Conservation (phyloP, 2,888 invertebrate species). For the Acrobasis repandana region DNA sequence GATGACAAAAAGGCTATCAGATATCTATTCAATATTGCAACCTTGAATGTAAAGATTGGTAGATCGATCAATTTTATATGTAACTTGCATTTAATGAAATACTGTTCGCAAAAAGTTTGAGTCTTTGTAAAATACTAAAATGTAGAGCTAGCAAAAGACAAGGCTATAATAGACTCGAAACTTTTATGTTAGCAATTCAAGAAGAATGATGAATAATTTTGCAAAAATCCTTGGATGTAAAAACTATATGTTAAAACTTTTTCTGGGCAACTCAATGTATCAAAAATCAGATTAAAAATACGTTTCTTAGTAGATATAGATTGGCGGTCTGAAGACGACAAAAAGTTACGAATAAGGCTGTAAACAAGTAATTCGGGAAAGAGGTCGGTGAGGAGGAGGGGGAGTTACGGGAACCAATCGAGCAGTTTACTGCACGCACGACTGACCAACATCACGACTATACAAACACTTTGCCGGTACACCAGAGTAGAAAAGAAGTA, state of each 20-base stretch:
- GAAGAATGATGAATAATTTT: no score
- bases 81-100: conserved; percentile 60
- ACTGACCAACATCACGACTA: conserved; percentile 63
- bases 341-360: conserved; percentile 20
- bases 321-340: neutral
- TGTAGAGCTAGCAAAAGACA: conserved; percentile 33
- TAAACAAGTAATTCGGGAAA: conserved; percentile 47
- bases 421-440: conserved; percentile 72
- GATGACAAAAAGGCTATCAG: conserved; percentile 39
- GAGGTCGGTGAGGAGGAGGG: conserved; percentile 36
- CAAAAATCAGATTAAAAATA: neutral
- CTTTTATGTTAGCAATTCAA: neutral
- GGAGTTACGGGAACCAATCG: conserved; percentile 57
- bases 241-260: no score
- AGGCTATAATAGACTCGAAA: conserved; percentile 44
- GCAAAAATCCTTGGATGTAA: no score
- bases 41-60: conserved; percentile 43
- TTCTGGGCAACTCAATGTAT: neutral
- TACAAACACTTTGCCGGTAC: conserved; percentile 50
- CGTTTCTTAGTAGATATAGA: conserved; percentile 25
- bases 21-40: conserved; percentile 41
- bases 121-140: conserved; percentile 29
- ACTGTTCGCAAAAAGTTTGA: conserved; percentile 49
- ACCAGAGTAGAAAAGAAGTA: conserved; percentile 17
- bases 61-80: conserved; percentile 56